Percentiles rank a stretch among this genome's conserved stretches.
Evolutionary conservation across 2,888 invertebrate genomes (phyloP).

Genomic region (Alviniconcha strummeri): DNA sequence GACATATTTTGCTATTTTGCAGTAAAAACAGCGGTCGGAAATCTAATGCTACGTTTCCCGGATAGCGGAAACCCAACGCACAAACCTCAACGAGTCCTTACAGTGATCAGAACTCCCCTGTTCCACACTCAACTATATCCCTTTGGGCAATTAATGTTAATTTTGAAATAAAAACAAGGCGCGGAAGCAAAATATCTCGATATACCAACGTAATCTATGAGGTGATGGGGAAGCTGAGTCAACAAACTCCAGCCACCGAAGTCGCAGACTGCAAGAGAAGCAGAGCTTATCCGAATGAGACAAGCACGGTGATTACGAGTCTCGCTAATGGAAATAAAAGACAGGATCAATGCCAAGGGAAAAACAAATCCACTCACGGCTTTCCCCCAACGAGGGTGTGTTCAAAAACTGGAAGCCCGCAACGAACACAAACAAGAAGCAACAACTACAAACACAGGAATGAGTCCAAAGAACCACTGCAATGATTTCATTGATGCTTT

Average conservation of each 20-base stretch:
- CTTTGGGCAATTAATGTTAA: not conserved
- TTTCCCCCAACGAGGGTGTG: not conserved
- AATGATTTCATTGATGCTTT: not conserved
- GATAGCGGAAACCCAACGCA: too few species aligned
- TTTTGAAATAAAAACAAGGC: not conserved
- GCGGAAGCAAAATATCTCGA: not conserved
- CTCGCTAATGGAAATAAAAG: slow-evolving; percentile 14
- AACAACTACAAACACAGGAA: slow-evolving; percentile 14
- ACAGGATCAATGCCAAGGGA: slow-evolving; percentile 4
- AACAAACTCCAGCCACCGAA: not conserved
- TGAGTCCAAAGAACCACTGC: not conserved
- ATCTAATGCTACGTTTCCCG: too few species aligned
- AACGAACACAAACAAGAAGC: slow-evolving; percentile 14
- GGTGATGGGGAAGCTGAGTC: not conserved
- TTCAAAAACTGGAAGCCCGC: slow-evolving; percentile 17
- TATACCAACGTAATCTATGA: not conserved
- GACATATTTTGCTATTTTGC: too few species aligned
- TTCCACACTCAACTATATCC: too few species aligned
- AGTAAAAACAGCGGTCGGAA: too few species aligned
- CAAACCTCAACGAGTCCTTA: not conserved
- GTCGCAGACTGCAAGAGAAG: too few species aligned
- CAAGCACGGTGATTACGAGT: not conserved
- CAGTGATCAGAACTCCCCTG: too few species aligned
- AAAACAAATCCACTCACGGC: slow-evolving; percentile 20
- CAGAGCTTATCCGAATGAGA: not conserved